These are phyloP conservation scores for Muscicapa comitata DNA, from an alignment of 2,797 vertebrate species.

Conservation along the genomic window DNA sequence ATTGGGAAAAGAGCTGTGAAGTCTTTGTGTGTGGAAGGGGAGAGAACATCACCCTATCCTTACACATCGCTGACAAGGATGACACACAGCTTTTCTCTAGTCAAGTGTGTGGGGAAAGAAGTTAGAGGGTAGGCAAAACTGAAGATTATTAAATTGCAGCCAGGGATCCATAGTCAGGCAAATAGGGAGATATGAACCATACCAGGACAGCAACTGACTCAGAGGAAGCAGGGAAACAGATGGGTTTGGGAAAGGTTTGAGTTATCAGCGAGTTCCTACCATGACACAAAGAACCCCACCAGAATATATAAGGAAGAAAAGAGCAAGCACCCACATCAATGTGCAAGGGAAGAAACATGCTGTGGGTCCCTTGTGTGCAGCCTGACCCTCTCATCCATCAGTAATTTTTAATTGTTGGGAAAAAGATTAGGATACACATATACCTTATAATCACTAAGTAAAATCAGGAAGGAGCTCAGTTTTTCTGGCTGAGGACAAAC, in stretches of 20 bases:
- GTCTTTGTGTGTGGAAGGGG: neutral
- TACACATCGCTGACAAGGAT: neutral
- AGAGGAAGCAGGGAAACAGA: neutral
- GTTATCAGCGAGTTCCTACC: neutral
- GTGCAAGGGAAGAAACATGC: neutral
- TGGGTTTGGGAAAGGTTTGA: neutral
- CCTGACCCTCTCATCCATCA: neutral
- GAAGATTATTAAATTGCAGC: neutral
- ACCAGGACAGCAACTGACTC: neutral
- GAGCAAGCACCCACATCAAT: neutral
- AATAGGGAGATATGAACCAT: accelerated
- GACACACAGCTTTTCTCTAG: neutral
- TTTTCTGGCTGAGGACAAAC: neutral
- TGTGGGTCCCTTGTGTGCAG: neutral
- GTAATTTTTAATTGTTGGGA: neutral
- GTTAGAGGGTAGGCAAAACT: neutral
- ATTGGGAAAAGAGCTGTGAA: neutral
- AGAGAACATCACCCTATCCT: neutral
- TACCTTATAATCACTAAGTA: neutral
- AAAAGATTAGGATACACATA: neutral
- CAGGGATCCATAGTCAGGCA: neutral
- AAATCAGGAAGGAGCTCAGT: neutral
- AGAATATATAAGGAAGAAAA: neutral
- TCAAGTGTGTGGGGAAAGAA: neutral
- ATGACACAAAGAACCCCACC: accelerated